Conservation (phyloP, 2,888 invertebrate genomes). For the Lithophane ornitopus region DNA sequence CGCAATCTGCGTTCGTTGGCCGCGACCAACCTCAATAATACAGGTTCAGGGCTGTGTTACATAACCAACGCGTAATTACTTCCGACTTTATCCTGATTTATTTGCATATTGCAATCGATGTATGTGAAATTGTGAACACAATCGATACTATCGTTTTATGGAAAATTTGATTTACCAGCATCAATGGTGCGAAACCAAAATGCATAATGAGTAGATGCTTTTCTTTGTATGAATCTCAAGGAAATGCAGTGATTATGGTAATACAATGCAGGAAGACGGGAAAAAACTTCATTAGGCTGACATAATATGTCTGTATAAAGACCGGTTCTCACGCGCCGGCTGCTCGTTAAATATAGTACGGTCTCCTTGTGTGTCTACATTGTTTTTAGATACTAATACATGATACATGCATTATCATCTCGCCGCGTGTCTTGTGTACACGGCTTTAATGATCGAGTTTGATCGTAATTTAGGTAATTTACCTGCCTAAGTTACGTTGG, state of each 20-base stretch:
- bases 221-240: slow-evolving; percentile 48
- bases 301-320: slow-evolving; percentile 48
- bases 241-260: slow-evolving; percentile 55
- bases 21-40: slow-evolving; percentile 82
- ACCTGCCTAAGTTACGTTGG: background rate
- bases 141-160: slow-evolving; percentile 48
- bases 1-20: slow-evolving; percentile 77
- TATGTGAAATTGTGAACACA: slow-evolving; percentile 45
- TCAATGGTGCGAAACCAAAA: slow-evolving; percentile 44
- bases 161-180: slow-evolving; percentile 36
- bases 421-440: slow-evolving; percentile 26
- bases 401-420: slow-evolving; percentile 49
- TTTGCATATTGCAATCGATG: slow-evolving; percentile 69
- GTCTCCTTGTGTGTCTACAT: slow-evolving; percentile 37
- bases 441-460: slow-evolving; percentile 24
- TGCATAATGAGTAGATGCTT: slow-evolving; percentile 20
- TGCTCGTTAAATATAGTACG: slow-evolving; percentile 47
- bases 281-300: slow-evolving; percentile 57
- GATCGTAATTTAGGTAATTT: slow-evolving; percentile 34
- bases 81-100: slow-evolving; percentile 77
- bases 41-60: slow-evolving; percentile 79
- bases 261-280: slow-evolving; percentile 40
- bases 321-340: slow-evolving; percentile 49
- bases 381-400: slow-evolving; percentile 45
- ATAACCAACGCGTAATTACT: slow-evolving; percentile 78